phyloP scores from a whole-genome alignment of 2,888 invertebrate genomes.

The Biston stratarius region DNA sequence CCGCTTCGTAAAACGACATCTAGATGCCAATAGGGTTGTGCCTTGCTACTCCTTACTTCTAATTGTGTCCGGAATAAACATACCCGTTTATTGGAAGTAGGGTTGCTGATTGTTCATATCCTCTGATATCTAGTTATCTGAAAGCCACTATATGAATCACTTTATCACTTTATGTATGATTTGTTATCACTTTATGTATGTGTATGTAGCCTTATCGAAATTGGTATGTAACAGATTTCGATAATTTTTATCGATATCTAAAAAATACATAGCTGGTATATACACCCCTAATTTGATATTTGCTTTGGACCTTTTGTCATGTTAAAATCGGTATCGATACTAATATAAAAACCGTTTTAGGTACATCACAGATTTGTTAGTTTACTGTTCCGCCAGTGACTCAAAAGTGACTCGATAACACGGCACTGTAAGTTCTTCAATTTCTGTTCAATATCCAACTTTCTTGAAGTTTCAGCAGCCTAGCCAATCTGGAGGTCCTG shows the following conservation, averaged over 20 bases:
- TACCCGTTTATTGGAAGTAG: conserved; percentile 45
- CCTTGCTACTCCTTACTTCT: conserved; percentile 54
- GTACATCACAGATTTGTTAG: background rate
- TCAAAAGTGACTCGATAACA: background rate
- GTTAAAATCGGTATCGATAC: background rate
- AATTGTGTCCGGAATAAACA: conserved; percentile 62
- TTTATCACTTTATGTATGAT: too few species aligned
- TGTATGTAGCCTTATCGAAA: too few species aligned
- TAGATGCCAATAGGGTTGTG: conserved; percentile 57
- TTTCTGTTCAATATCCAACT: conserved; percentile 1
- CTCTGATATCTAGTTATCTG: background rate
- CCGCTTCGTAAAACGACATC: conserved; percentile 60
- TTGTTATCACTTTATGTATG: too few species aligned
- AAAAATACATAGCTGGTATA: background rate
- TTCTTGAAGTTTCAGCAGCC: too few species aligned
- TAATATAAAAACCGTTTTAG: background rate
- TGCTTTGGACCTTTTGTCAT: background rate
- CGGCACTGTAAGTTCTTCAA: background rate
- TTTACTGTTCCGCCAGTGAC: background rate
- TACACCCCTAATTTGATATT: background rate
- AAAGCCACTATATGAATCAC: background rate
- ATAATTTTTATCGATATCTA: background rate
- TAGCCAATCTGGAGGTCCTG: too few species aligned
- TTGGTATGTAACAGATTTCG: too few species aligned
- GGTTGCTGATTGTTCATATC: background rate